A percentile compares a stretch with the other conserved stretches of the same genome.
Conservation (phyloP, 2,797 vertebrate species). For the Microctenopoma steveboyesi region DNA sequence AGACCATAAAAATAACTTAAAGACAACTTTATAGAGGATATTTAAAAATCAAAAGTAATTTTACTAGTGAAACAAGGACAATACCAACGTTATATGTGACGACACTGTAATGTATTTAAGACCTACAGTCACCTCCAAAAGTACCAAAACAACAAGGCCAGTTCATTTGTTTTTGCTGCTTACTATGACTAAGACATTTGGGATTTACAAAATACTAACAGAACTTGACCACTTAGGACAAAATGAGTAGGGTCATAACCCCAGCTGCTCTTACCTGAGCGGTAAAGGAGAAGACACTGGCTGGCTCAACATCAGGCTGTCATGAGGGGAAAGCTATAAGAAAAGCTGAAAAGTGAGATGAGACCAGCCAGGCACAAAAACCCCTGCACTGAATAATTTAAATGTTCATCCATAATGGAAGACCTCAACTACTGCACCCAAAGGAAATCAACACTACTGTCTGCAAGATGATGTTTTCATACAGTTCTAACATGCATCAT, state of each 20-base stretch:
- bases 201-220: neutral
- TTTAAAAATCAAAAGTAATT: no score
- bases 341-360: constrained; percentile 43
- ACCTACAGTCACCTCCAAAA: no score
- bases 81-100: no score
- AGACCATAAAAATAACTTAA: no score
- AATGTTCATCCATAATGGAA: constrained; percentile 42
- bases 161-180: no score
- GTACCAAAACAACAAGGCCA: no score
- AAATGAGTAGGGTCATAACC: neutral
- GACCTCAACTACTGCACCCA: constrained; percentile 18
- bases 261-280: constrained; percentile 85
- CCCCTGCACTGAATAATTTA: constrained; percentile 37
- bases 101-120: no score
- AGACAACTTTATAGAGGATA: no score
- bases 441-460: constrained; percentile 9
- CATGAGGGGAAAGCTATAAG: constrained; percentile 93
- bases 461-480: neutral
- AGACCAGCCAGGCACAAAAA: constrained; percentile 25
- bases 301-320: constrained; percentile 97
- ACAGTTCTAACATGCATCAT: neutral
- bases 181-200: no score
- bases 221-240: neutral
- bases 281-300: constrained; percentile 96
- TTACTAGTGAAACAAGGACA: no score